phyloP scores from a whole-genome alignment of 2,113 vertebrate species.

The Cynocephalus volans region DNA sequence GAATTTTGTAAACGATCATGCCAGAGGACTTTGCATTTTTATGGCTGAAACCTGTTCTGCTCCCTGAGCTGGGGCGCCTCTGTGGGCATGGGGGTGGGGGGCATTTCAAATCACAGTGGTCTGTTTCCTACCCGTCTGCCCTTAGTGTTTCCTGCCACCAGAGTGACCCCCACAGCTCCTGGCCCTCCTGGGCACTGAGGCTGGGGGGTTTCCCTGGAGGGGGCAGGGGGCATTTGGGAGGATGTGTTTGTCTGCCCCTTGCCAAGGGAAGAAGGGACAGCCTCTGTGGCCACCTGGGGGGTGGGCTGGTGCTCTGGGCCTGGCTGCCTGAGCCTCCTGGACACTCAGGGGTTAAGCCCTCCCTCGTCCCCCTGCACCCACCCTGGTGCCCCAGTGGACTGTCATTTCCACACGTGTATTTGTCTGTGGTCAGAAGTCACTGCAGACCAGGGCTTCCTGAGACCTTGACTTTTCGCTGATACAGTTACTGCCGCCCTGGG shows the following conservation, averaged over 20 bases:
- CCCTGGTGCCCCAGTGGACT: slow-evolving; percentile 67
- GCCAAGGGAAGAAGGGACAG: not conserved
- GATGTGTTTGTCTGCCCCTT: not conserved
- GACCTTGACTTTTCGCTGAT: slow-evolving; percentile 89
- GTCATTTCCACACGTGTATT: slow-evolving; percentile 85
- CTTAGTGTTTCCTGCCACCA: not conserved
- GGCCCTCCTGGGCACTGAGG: not conserved
- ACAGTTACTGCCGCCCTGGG: slow-evolving; percentile 89
- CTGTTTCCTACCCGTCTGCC: no score
- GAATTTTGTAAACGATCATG: not conserved
- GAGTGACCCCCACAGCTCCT: rapidly evolving
- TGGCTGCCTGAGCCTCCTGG: slow-evolving; percentile 64
- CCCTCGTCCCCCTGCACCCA: not conserved
- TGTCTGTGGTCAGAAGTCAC: slow-evolving; percentile 87
- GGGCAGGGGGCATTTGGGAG: not conserved
- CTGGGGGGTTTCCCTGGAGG: not conserved
- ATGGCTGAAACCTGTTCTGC: rapidly evolving
- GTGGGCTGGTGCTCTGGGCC: slow-evolving; percentile 43
- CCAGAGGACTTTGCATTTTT: not conserved
- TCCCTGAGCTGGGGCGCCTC: rapidly evolving
- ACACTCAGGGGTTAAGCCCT: slow-evolving; percentile 81
- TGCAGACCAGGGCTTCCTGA: slow-evolving; percentile 84
- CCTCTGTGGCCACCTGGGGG: not conserved
- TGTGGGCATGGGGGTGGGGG: rapidly evolving
- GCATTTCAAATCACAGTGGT: rapidly evolving